phyloP scores from a whole-genome alignment of 2,888 invertebrate species.

The Eilema sororculum region DNA sequence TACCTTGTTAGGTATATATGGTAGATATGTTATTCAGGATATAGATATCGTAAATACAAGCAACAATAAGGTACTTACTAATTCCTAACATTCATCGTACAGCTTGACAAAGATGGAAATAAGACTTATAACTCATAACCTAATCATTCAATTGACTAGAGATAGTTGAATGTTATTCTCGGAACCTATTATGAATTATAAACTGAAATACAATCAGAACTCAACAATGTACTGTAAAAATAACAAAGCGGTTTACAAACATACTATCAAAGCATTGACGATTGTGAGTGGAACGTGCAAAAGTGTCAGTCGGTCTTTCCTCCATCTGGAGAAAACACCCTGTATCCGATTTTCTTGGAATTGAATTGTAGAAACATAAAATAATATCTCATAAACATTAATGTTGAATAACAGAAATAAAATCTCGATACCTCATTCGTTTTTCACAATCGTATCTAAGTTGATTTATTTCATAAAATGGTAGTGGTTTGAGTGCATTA shows the following conservation, averaged over 20 bases:
- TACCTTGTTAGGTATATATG: too few species aligned
- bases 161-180: slow-evolving; percentile 39
- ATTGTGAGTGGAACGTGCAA: slow-evolving; percentile 47
- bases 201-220: slow-evolving; percentile 57
- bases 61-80: background rate
- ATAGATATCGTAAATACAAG: background rate
- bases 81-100: background rate
- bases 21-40: background rate
- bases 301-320: slow-evolving; percentile 63
- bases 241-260: slow-evolving; percentile 77
- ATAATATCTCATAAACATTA: background rate
- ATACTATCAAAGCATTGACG: slow-evolving; percentile 63
- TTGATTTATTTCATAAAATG: background rate
- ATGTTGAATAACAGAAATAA: background rate
- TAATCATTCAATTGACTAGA: slow-evolving; percentile 24
- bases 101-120: background rate
- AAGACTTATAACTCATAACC: slow-evolving; percentile 1
- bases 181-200: slow-evolving; percentile 44
- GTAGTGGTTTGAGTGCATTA: slow-evolving; percentile 24
- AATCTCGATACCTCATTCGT: too few species aligned
- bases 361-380: background rate
- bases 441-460: background rate
- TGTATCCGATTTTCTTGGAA: background rate
- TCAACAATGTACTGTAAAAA: slow-evolving; percentile 67
- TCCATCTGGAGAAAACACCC: slow-evolving; percentile 61